These are phyloP conservation scores for Conus betulinus DNA, from an alignment of 1,140 invertebrate genomes.

Conservation along the genomic window DNA sequence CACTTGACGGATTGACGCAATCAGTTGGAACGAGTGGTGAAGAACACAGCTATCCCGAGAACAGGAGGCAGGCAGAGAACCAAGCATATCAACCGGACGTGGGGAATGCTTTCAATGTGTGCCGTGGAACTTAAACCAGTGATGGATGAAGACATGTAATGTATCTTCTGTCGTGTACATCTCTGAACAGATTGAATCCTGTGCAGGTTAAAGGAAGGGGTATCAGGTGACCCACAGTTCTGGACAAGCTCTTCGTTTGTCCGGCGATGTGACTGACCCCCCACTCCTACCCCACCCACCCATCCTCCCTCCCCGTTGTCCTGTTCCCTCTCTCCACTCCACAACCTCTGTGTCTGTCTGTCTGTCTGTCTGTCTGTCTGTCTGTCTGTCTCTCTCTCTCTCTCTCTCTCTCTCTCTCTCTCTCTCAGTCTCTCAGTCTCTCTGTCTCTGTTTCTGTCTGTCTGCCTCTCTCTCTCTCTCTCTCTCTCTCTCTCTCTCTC, in stretches of 20 bases:
- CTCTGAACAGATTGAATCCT: not conserved
- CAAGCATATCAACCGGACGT: too few relatives aligned
- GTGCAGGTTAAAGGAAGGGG: too few relatives aligned
- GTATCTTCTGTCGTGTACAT: not conserved
- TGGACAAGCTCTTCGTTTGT: too few relatives aligned
- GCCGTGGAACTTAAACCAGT: not conserved
- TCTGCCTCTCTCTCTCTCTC: not conserved
- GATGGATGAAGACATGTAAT: not conserved
- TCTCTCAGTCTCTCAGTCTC: not conserved
- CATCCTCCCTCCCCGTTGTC: not conserved
- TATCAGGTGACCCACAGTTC: too few relatives aligned
- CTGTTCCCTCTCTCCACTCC: not conserved
- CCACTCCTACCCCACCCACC: not conserved
- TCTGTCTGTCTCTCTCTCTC: not conserved
- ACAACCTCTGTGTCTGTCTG: not conserved
- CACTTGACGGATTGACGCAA: too few relatives aligned
- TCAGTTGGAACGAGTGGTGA: too few relatives aligned
- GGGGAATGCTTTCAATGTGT: too few relatives aligned
- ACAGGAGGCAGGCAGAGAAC: not conserved
- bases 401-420: not conserved
- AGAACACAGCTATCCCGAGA: not conserved
- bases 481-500: not conserved
- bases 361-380: slow-evolving; percentile 9
- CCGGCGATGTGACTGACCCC: not conserved
- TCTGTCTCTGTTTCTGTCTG: not conserved